Percentiles rank a stretch among this genome's conserved stretches.
Evolutionary conservation across 2,888 invertebrate genomes (phyloP).

Genomic region (Mythimna ferrago): DNA sequence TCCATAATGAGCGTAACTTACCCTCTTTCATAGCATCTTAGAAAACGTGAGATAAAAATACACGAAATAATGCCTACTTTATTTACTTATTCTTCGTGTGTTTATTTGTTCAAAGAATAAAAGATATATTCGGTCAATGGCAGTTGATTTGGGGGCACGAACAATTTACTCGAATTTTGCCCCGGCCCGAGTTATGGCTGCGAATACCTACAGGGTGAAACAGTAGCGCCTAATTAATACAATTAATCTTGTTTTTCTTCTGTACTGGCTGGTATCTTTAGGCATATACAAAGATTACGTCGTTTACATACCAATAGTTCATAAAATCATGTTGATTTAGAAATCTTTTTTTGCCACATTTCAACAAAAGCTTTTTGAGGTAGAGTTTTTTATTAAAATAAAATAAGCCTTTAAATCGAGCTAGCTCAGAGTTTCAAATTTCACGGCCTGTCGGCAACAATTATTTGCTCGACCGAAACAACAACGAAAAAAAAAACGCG

Average conservation of each 20-base stretch:
- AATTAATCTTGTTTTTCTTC: slow-evolving; percentile 68
- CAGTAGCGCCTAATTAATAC: slow-evolving; percentile 69
- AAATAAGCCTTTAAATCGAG: slow-evolving; percentile 9
- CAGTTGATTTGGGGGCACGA: slow-evolving; percentile 53
- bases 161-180: slow-evolving; percentile 48
- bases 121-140: slow-evolving; percentile 50
- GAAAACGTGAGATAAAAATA: neutral
- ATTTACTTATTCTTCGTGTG: slow-evolving; percentile 21
- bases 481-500: slow-evolving; percentile 13
- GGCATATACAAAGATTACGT: slow-evolving; percentile 15
- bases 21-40: neutral
- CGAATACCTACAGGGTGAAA: slow-evolving; percentile 63
- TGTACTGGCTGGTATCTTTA: slow-evolving; percentile 38
- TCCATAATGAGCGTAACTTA: slow-evolving; percentile 14
- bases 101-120: slow-evolving; percentile 48
- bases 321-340: slow-evolving; percentile 18
- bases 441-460: slow-evolving; percentile 29
- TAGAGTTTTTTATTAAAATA: slow-evolving; percentile 9
- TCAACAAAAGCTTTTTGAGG: slow-evolving; percentile 19
- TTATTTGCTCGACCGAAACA: slow-evolving; percentile 33
- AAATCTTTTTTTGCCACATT: neutral
- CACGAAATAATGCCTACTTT: slow-evolving; percentile 18
- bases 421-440: slow-evolving; percentile 28
- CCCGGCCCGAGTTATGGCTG: slow-evolving; percentile 55
- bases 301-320: slow-evolving; percentile 10